Percentiles rank a stretch among this genome's conserved stretches.
Evolutionary conservation across 2,113 vertebrate genomes (phyloP).

Genomic region (Pan paniscus): DNA sequence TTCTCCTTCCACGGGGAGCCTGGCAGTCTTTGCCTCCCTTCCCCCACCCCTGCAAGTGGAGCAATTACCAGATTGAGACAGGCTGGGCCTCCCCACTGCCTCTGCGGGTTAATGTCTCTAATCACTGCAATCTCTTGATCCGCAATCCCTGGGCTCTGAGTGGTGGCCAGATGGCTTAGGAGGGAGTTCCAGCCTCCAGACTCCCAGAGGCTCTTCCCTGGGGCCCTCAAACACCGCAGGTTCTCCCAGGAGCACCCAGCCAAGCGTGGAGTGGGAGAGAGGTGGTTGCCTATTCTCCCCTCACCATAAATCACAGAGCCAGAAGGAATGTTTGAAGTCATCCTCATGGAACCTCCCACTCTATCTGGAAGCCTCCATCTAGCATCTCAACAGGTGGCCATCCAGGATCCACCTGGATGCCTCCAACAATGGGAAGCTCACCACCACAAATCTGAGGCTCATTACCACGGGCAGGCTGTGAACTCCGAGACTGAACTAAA

Average conservation of each 20-base stretch:
- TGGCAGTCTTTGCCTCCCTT: neutral
- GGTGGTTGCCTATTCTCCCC: neutral
- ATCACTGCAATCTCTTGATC: constrained; percentile 84
- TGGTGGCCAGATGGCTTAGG: constrained; percentile 82
- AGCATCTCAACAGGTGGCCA: neutral
- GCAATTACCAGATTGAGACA: constrained; percentile 78
- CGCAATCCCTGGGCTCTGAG: constrained; percentile 80
- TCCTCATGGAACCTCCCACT: neutral
- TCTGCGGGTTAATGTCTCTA: constrained; percentile 82
- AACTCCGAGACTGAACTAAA: neutral
- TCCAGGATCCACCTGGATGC: neutral
- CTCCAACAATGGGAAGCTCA: neutral
- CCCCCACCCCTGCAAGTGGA: neutral
- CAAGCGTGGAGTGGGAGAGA: neutral
- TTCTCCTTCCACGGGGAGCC: neutral
- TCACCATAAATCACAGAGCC: neutral
- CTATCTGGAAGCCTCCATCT: neutral
- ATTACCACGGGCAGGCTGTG: neutral
- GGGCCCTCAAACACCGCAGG: neutral
- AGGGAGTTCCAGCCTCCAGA: constrained; percentile 39
- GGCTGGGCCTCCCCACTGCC: constrained; percentile 75
- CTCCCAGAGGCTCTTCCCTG: neutral
- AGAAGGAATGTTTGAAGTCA: neutral
- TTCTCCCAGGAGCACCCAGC: neutral
- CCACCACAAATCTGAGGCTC: neutral